phyloP scores from a whole-genome alignment of 2,888 invertebrate species.

The Drosophila longiperda region DNA sequence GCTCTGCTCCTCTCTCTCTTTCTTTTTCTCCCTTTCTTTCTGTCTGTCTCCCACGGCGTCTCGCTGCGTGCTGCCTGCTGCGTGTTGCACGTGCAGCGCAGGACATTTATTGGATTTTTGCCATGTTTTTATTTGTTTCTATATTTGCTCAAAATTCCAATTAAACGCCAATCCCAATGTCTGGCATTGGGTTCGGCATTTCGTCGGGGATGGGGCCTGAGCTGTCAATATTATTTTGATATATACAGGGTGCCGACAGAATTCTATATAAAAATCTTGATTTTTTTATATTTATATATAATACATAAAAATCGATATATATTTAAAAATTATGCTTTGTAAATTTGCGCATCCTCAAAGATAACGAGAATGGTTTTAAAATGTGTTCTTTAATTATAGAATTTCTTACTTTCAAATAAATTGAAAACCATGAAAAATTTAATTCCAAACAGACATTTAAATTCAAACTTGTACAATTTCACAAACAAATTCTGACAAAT shows the following conservation, averaged over 20 bases:
- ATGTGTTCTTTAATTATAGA: background rate
- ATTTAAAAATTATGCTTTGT: background rate
- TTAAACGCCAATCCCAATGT: constrained; percentile 72
- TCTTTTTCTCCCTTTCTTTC: background rate
- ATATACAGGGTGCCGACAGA: constrained; percentile 32
- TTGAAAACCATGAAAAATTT: background rate
- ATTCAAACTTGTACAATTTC: background rate
- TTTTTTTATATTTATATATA: background rate
- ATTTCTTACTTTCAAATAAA: background rate
- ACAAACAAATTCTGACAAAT: background rate
- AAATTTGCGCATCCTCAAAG: background rate
- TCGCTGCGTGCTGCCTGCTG: constrained; percentile 44
- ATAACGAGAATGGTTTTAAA: background rate
- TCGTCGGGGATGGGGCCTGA: background rate
- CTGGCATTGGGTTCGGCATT: constrained; percentile 22
- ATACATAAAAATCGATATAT: background rate
- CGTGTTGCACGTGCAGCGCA: constrained; percentile 83
- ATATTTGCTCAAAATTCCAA: constrained; percentile 79
- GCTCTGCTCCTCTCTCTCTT: background rate
- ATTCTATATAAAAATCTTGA: background rate
- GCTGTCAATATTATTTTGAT: background rate
- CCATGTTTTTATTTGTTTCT: constrained; percentile 76
- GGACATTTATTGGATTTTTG: constrained; percentile 85
- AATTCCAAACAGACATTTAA: background rate
- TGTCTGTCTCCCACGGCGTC: constrained; percentile 41